Evolutionary conservation across 2,113 vertebrate species (phyloP), one percentile per base, ranked within the genome.

Genomic region (Macrotus californicus): DNA sequence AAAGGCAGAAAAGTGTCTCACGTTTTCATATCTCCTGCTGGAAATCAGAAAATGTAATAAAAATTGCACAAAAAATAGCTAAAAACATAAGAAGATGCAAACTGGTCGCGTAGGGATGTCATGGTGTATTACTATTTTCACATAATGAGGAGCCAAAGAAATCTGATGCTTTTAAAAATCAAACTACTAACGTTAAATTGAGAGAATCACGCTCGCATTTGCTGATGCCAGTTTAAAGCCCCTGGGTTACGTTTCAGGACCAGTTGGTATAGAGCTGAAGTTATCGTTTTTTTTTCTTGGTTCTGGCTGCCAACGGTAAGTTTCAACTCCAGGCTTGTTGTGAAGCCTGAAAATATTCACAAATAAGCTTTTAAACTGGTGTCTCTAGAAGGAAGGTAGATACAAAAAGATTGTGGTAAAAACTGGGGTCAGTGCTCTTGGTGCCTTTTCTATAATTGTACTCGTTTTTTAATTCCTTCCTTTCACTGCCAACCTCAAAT

Each of bases 391-490:
- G 96, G 98, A 98, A 96, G 97, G 95, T 91, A 88, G 98, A 98
- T 94, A 97, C 96, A 97, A 77, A 94, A 97, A 97, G 98, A 97
- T 97, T 89, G 98, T 98, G 98, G 97, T 97, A 93, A 98, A 98
- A 98, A 97, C 97, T 98, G 98, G 98, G 98, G 98, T 98, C 98
- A 98, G 98, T 98, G 98, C 98, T 99, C 98, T 99, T 98, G 98
- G 98, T 98, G 98, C 98, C 98, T 99, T 98, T 98, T 99, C 98
- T 98, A 98, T 98, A 98, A 98, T 98, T 98, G 98, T 98, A 98
- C 98, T 98, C 98, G 97, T 98, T 98, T 98, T 98, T 98, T 98
- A 98, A 98, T 98, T 98, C 96, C 98, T 98, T 98, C 98, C 98
- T 98, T 98, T 99, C 98, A 98, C 98, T 98, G 98, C 98, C 98